Conservation (phyloP, 2,113 vertebrate genomes). For the Centrocercus urophasianus region DNA sequence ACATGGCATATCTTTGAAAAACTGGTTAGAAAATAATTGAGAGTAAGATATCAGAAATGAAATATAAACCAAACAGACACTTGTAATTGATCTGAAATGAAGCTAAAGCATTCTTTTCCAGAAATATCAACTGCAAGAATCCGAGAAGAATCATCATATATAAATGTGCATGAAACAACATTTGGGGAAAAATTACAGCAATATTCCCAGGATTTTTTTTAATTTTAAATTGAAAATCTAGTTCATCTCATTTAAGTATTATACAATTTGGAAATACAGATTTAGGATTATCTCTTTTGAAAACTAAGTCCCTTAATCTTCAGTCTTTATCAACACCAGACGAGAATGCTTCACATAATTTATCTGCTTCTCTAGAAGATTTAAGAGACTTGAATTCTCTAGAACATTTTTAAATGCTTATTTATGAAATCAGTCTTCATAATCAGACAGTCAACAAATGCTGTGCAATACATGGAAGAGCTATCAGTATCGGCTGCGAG, state of each 20-base stretch:
- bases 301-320: neutral
- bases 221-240: neutral
- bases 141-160: neutral
- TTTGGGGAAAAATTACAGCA: neutral
- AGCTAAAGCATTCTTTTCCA: neutral
- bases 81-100: neutral
- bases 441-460: too few species aligned
- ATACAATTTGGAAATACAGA: neutral
- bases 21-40: fast-evolving
- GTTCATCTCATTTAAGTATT: neutral
- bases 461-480: too few species aligned
- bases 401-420: too few species aligned
- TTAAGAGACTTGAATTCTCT: too few species aligned
- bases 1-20: neutral
- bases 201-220: fast-evolving
- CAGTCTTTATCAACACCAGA: neutral
- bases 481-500: too few species aligned
- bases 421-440: too few species aligned
- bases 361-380: neutral
- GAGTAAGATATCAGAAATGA: neutral
- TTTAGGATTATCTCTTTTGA: neutral
- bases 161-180: neutral
- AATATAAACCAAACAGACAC: neutral
- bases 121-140: neutral
- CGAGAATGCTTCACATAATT: neutral